Evolutionary conservation across 2,888 invertebrate species (phyloP).

Genomic region (Tinea trinotella): DNA sequence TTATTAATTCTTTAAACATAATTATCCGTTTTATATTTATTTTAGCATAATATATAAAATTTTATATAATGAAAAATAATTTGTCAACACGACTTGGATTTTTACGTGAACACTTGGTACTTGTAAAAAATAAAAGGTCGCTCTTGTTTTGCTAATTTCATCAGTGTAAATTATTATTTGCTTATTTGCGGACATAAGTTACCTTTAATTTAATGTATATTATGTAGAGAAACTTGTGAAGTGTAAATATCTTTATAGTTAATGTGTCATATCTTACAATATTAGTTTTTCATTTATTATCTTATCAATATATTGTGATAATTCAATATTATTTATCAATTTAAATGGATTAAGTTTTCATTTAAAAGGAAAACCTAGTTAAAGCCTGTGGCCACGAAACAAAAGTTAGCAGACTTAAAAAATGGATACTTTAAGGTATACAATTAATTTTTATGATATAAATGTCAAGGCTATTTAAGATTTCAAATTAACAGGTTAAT

Average conservation of each 20-base stretch:
- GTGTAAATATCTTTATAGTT: neutral
- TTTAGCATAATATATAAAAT: too few species aligned
- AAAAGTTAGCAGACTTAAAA: constrained; percentile 15
- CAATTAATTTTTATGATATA: constrained; percentile 9
- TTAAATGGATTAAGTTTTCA: neutral
- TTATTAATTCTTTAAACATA: too few species aligned
- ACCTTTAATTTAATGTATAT: neutral
- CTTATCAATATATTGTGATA: neutral
- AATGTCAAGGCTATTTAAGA: constrained; percentile 6
- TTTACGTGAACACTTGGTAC: neutral
- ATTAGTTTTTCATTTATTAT: neutral
- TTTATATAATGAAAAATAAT: neutral
- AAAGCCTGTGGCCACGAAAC: neutral
- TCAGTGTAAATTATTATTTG: neutral
- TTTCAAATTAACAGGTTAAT: constrained; percentile 6
- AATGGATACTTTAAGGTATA: constrained; percentile 49
- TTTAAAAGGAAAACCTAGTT: neutral
- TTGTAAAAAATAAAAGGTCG: neutral
- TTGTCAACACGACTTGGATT: neutral
- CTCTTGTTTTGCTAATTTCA: neutral
- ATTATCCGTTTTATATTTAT: too few species aligned
- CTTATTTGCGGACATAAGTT: neutral
- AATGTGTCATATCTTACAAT: constrained; percentile 6
- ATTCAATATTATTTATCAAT: neutral
- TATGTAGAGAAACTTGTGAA: neutral